phyloP scores from a whole-genome alignment of 2,113 vertebrate species.

The Heloderma charlesbogerti region DNA sequence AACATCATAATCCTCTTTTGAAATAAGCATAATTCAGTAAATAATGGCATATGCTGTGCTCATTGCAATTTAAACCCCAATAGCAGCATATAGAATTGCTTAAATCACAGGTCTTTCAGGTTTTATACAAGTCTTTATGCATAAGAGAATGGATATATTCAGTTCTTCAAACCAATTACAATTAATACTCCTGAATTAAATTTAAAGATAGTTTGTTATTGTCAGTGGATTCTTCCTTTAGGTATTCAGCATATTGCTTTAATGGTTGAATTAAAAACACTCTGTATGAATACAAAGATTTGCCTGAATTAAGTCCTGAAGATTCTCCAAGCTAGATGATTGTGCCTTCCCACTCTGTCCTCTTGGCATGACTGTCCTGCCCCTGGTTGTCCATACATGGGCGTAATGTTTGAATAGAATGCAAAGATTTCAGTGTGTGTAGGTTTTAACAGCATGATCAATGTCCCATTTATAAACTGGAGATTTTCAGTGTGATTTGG shows the following conservation, averaged over 20 bases:
- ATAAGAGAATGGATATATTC: slow-evolving; percentile 49
- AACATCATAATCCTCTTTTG: slow-evolving; percentile 56
- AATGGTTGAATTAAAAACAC: slow-evolving; percentile 17
- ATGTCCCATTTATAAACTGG: not conserved
- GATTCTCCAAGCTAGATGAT: not conserved
- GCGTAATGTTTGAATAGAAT: not conserved
- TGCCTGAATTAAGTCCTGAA: slow-evolving; percentile 8
- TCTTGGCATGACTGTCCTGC: not conserved
- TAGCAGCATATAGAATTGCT: slow-evolving; percentile 8
- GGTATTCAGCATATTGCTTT: not conserved
- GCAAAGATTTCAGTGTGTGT: not conserved
- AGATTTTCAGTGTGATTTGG: not conserved
- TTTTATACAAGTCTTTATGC: slow-evolving; percentile 37
- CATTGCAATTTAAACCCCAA: slow-evolving; percentile 22
- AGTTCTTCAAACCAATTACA: slow-evolving; percentile 52
- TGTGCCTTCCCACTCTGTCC: not conserved
- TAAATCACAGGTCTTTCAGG: slow-evolving; percentile 38
- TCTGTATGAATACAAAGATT: not conserved
- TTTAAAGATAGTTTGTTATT: slow-evolving; percentile 53
- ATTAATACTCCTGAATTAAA: slow-evolving; percentile 34
- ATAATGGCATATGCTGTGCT: slow-evolving; percentile 30
- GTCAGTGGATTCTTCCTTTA: slow-evolving; percentile 9
- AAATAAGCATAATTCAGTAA: slow-evolving; percentile 41
- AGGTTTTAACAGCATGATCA: not conserved
- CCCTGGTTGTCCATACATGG: not conserved